A percentile compares a stretch with the other conserved stretches of the same genome.
Conservation (phyloP, 2,113 vertebrate genomes). For the Sturnira hondurensis region DNA sequence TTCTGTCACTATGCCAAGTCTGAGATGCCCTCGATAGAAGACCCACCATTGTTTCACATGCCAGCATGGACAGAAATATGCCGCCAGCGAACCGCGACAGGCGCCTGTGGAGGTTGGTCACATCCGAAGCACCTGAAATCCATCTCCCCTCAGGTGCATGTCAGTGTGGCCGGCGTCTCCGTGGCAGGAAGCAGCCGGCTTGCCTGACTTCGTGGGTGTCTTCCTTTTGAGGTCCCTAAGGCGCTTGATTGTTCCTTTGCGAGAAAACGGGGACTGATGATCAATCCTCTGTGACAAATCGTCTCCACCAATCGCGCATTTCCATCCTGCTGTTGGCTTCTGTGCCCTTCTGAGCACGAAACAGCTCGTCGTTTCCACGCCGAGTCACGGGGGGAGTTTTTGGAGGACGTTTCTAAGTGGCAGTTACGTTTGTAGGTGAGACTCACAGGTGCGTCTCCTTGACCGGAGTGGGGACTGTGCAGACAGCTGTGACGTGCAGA, state of each 20-base stretch:
- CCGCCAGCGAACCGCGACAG: background rate
- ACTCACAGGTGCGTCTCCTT: background rate
- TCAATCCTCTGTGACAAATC: background rate
- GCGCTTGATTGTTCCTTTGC: background rate
- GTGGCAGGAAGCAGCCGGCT: background rate
- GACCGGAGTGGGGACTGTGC: background rate
- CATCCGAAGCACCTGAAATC: background rate
- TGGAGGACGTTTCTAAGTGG: background rate
- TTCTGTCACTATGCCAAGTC: background rate
- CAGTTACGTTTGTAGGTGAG: background rate
- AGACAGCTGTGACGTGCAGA: accelerated
- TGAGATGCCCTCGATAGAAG: background rate
- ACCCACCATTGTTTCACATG: background rate
- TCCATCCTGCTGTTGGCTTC: background rate
- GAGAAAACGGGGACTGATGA: background rate
- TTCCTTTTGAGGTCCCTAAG: background rate
- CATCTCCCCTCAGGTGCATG: background rate
- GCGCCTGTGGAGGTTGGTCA: background rate
- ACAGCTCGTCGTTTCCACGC: background rate
- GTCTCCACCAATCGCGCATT: background rate
- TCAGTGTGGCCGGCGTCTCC: too few species aligned
- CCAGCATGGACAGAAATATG: background rate
- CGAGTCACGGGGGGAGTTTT: background rate
- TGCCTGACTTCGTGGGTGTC: background rate
- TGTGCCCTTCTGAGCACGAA: background rate